A percentile compares a stretch with the other conserved stretches of the same genome.
Evolutionary conservation across 2,797 vertebrate genomes (phyloP).

Genomic region (Leontocebus nigricollis): DNA sequence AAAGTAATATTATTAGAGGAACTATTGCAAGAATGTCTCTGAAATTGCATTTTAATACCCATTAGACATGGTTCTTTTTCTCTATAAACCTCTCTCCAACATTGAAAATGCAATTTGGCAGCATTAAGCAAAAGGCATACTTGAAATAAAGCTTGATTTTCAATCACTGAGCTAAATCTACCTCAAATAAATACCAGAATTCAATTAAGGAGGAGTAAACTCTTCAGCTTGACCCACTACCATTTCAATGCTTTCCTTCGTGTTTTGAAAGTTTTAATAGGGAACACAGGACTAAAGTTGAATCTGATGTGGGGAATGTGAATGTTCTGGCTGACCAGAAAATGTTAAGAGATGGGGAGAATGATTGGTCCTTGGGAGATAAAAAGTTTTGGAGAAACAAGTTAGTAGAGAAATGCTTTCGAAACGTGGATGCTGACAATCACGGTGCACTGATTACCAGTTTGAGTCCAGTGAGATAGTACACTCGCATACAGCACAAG

Average conservation of each 20-base stretch:
- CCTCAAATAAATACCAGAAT: conserved; percentile 47
- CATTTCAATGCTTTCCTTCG: not conserved
- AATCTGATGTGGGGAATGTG: not conserved
- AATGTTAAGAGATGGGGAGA: not conserved
- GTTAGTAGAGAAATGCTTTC: not conserved
- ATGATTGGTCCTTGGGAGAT: not conserved
- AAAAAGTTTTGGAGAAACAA: not conserved
- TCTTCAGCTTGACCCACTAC: not conserved
- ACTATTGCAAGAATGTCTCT: conserved; percentile 70
- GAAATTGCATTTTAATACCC: conserved; percentile 76
- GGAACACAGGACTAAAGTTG: not conserved
- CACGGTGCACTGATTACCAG: not conserved
- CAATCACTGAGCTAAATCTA: conserved; percentile 5
- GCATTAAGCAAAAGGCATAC: conserved; percentile 60
- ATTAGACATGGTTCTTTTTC: conserved; percentile 74
- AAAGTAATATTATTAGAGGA: conserved; percentile 73
- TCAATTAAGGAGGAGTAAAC: conserved; percentile 31
- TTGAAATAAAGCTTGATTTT: conserved; percentile 57
- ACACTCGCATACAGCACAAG: no score
- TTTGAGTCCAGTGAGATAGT: not conserved
- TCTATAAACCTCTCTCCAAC: conserved; percentile 24
- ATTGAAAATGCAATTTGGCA: conserved; percentile 55
- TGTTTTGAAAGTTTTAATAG: conserved; percentile 12
- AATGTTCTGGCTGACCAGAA: not conserved
- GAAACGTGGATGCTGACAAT: not conserved